Base-by-base conservation (phyloP, 2,113 vertebrate genomes). In the Chrysochloris asiatica region DNA sequence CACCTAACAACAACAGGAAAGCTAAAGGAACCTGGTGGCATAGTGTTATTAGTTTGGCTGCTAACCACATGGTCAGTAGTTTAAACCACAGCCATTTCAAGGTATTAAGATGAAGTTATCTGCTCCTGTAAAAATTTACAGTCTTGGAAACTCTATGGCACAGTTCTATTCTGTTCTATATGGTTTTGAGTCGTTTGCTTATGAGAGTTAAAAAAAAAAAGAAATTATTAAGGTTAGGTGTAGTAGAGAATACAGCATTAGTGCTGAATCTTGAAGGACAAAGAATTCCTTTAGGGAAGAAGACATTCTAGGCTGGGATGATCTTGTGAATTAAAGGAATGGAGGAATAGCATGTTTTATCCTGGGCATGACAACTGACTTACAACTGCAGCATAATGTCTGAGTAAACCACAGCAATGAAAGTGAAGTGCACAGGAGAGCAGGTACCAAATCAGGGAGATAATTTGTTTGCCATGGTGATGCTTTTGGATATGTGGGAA, bases 261-360 rank as follows among this genome's bases (percentile, higher is more conserved):
- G 59, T 61, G 33, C 47, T 76, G 30, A 69, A 69, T 56, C 47
- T 61, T 83, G 63, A 95, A 78, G 79, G 63, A 82, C 22, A 45
- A 17, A 73, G 30, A 54, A 17, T 38, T 89, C 45, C 12, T 63
- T 21, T 72, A 6, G 50, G 30, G 82, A 80, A 72, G 38, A 85
- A 63, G 86, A 72, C 47, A 83, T 54, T 33, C 36, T 47, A 72
- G 26, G 30, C 21, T 67, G 72, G 76, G 63, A 52, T 56, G 52
- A 88, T 43, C n/a, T 71, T n/a, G n/a, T 80, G 38, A 72, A 26
- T 43, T 36, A 75, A 84, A n/a, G 79, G n/a, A 71, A 84, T 79
- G 28, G n/a, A 79, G 43, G 84, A 86, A 61, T 16, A 65, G 10
- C 45, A 47, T 13, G 33, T 50, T 61, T 83, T 86, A 83, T 19